Conservation (phyloP, 2,113 vertebrate genomes). For the Nycticryphes semicollaris region DNA sequence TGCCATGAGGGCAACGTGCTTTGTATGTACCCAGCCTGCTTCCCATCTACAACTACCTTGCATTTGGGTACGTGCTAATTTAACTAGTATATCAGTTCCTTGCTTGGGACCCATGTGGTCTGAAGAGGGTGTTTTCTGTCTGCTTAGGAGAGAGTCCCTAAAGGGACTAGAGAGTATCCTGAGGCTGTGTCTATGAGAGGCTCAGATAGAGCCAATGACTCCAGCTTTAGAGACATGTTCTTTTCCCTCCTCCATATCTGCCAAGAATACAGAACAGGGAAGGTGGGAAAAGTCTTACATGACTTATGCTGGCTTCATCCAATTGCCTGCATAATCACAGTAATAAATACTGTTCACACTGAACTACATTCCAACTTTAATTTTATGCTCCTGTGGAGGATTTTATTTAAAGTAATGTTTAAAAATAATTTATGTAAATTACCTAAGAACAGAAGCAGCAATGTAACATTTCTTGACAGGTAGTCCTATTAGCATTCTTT, state of each 20-base stretch:
- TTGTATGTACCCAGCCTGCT: neutral
- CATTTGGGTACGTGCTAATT: neutral
- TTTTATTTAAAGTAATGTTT: constrained; percentile 56
- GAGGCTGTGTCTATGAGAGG: neutral
- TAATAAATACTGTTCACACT: constrained; percentile 13
- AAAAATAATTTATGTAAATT: constrained; percentile 68
- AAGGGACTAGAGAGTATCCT: neutral
- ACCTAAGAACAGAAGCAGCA: constrained; percentile 53
- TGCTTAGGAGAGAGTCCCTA: neutral
- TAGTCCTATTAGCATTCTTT: constrained; percentile 47
- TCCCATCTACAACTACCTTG: neutral
- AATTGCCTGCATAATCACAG: neutral
- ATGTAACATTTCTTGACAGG: constrained; percentile 57
- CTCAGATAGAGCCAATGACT: neutral
- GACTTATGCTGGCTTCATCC: neutral
- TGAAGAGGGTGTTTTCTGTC: neutral
- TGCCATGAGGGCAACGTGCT: rapidly evolving
- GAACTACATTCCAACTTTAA: constrained; percentile 6
- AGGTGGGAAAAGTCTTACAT: neutral
- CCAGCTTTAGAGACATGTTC: neutral
- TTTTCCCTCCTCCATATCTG: neutral
- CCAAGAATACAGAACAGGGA: neutral
- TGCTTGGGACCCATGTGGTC: neutral
- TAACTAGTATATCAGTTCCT: rapidly evolving
- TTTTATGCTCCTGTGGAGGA: constrained; percentile 57